phyloP scores from a whole-genome alignment of 1,140 invertebrate genomes.

The Psilanteris sp. region DNA sequence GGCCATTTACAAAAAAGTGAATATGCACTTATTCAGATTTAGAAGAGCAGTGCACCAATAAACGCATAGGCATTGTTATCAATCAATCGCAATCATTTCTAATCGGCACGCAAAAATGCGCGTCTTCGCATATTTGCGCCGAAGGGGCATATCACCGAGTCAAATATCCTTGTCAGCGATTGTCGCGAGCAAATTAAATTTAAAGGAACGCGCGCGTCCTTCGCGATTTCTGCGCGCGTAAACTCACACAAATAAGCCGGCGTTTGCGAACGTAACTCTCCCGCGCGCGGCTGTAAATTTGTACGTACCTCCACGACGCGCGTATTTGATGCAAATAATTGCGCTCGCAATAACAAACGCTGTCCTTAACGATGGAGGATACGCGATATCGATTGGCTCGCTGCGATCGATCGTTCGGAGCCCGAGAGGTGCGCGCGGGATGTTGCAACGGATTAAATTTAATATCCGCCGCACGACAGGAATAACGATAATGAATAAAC shows the following conservation, averaged over 20 bases:
- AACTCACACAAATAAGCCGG: not conserved
- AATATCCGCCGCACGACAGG: slow-evolving; percentile 26
- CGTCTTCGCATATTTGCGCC: no score
- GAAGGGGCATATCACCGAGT: no score
- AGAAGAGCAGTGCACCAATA: no score
- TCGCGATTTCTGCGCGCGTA: no score
- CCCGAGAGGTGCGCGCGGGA: slow-evolving; percentile 3
- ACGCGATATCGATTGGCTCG: slow-evolving; percentile 32
- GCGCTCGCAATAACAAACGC: not conserved
- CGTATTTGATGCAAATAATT: slow-evolving; percentile 27
- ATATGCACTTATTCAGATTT: no score
- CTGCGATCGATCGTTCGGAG: slow-evolving; percentile 20
- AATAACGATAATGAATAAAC: slow-evolving; percentile 39
- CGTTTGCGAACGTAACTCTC: not conserved
- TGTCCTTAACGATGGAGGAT: slow-evolving; percentile 15
- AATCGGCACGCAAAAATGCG: no score
- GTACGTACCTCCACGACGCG: slow-evolving; percentile 2
- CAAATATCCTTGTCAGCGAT: no score
- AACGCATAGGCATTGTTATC: no score
- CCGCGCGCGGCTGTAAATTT: slow-evolving; percentile 32
- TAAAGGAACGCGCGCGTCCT: no score
- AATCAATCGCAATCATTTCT: no score
- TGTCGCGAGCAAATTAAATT: no score
- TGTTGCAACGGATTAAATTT: slow-evolving; percentile 45
- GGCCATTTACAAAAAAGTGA: no score